Evolutionary conservation across 2,888 invertebrate species (phyloP).

Genomic region (Trachelus iudaicus): DNA sequence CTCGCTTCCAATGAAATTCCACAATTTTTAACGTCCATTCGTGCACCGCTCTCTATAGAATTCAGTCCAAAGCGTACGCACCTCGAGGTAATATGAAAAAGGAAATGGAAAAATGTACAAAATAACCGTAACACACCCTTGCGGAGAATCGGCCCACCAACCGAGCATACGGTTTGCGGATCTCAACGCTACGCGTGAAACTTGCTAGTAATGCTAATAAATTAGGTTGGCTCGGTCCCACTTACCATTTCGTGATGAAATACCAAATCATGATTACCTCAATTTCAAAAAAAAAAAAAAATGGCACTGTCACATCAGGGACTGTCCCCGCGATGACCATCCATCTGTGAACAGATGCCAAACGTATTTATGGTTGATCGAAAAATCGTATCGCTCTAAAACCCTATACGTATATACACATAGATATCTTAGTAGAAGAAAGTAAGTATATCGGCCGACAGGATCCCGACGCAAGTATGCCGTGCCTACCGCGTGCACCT

Average conservation of each 20-base stretch:
- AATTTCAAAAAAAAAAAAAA: background rate
- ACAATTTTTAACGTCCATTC: background rate
- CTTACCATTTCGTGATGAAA: background rate
- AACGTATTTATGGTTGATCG: background rate
- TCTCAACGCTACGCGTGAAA: background rate
- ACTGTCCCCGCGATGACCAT: background rate
- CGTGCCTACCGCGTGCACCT: slow-evolving; percentile 10
- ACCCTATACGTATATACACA: background rate
- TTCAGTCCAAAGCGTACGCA: background rate
- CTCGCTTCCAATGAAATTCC: background rate
- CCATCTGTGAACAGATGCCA: background rate
- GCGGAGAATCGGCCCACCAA: background rate
- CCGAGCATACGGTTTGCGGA: background rate
- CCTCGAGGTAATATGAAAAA: background rate
- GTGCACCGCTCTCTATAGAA: background rate
- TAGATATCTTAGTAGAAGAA: background rate
- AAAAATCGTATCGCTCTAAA: background rate
- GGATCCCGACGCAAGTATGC: slow-evolving; percentile 1
- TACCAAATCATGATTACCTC: background rate
- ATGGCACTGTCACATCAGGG: background rate
- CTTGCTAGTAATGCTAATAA: slow-evolving; percentile 3
- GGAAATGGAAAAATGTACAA: background rate
- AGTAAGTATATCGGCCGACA: background rate
- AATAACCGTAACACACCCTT: background rate
- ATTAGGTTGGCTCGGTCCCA: background rate